phyloP scores from a whole-genome alignment of 2,888 invertebrate species.

The Tenthredo livida region DNA sequence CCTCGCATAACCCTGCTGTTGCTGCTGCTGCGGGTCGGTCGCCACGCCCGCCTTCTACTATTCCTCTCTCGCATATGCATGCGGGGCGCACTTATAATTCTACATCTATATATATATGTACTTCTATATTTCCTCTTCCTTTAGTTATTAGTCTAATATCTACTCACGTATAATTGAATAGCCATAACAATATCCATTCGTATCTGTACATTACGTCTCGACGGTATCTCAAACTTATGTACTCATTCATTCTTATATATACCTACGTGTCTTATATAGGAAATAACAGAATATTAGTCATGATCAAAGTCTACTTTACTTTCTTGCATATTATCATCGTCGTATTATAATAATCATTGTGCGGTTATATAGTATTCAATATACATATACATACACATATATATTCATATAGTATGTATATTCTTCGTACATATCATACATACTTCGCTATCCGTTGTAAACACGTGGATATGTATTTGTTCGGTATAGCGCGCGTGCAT shows the following conservation, averaged over 20 bases:
- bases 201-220: background rate
- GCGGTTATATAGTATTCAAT: no score
- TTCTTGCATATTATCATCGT: background rate
- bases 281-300: background rate
- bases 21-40: constrained; percentile 18
- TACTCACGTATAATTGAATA: background rate
- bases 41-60: constrained; percentile 26
- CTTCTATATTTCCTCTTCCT: background rate
- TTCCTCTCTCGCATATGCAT: background rate
- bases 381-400: no score
- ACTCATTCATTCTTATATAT: no score
- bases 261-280: no score
- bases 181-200: background rate
- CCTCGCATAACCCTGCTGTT: background rate
- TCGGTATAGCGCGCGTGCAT: background rate
- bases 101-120: no score
- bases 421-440: background rate
- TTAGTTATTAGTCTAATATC: background rate
- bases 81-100: background rate
- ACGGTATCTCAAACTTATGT: background rate
- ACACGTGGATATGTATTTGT: background rate
- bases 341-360: background rate
- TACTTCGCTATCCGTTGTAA: background rate
- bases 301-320: background rate
- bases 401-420: background rate